phyloP scores from a whole-genome alignment of 2,888 invertebrate species.

The Ochlodes sylvanus region DNA sequence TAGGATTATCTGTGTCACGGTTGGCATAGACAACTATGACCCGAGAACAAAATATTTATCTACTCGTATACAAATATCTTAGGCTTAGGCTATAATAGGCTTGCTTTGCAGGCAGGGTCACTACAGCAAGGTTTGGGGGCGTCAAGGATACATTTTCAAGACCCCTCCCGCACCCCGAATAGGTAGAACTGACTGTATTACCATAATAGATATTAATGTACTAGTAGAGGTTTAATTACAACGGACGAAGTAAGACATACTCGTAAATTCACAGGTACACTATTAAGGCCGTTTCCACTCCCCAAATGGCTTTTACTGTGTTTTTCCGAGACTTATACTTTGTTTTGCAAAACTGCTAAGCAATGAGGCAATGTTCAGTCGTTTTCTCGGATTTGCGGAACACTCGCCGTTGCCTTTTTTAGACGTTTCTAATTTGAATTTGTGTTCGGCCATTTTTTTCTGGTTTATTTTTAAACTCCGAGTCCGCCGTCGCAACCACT shows the following conservation, averaged over 20 bases:
- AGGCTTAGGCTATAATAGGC: no score
- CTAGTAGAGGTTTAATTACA: constrained; percentile 74
- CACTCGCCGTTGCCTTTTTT: constrained; percentile 21
- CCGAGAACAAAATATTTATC: no score
- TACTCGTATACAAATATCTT: no score
- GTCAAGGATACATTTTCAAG: no score
- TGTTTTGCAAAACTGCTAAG: constrained; percentile 31
- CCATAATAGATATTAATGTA: constrained; percentile 79
- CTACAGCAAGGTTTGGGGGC: no score
- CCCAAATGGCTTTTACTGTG: constrained; percentile 28
- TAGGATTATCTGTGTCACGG: no score
- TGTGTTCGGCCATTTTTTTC: constrained; percentile 14
- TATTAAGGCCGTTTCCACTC: constrained; percentile 35
- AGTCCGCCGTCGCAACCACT: background rate
- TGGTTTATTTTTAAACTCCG: constrained; percentile 8
- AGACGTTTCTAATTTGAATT: constrained; percentile 23
- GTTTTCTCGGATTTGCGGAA: constrained; percentile 36
- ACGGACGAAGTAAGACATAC: constrained; percentile 64
- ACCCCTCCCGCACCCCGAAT: no score
- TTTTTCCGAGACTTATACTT: constrained; percentile 21
- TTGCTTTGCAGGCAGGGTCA: no score
- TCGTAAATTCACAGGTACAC: constrained; percentile 55
- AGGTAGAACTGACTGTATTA: constrained; percentile 61
- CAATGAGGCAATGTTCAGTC: constrained; percentile 25
- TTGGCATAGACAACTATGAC: no score